A percentile compares a stretch with the other conserved stretches of the same genome.
phyloP scores from a whole-genome alignment of 2,888 invertebrate species.

The Macrosoma leucophasiata region DNA sequence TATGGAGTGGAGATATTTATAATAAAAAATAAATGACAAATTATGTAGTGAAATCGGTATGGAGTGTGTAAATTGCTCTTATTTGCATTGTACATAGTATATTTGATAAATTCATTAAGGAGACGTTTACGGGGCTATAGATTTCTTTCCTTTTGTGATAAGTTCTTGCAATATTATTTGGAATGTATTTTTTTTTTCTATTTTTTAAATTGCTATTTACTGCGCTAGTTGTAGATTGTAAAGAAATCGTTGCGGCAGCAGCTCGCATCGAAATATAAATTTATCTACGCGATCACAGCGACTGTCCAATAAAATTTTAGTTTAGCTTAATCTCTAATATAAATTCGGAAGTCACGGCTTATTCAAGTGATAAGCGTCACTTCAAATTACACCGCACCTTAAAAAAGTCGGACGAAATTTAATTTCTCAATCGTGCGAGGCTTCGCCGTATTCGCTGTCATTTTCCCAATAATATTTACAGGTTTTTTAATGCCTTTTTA shows the following conservation, averaged over 20 bases:
- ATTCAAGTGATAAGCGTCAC: no score
- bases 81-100: slow-evolving; percentile 70
- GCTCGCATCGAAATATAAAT: slow-evolving; percentile 18
- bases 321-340: no score
- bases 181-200: slow-evolving; percentile 34
- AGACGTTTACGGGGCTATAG: slow-evolving; percentile 37
- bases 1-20: slow-evolving; percentile 60
- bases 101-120: slow-evolving; percentile 50
- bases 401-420: no score
- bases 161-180: slow-evolving; percentile 60
- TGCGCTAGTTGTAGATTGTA: slow-evolving; percentile 45
- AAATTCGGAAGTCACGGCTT: no score
- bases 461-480: no score
- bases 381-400: no score
- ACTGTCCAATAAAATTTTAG: no score
- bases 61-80: slow-evolving; percentile 58
- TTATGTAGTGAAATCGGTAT: slow-evolving; percentile 56
- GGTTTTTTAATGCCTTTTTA: slow-evolving; percentile 34
- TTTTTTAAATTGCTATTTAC: slow-evolving; percentile 41
- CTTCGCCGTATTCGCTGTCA: slow-evolving; percentile 23
- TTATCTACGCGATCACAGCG: slow-evolving; percentile 39
- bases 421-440: no score
- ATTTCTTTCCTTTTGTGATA: slow-evolving; percentile 52
- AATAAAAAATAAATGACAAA: slow-evolving; percentile 62
- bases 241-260: slow-evolving; percentile 27